Evolutionary conservation across 2,888 invertebrate species (phyloP).

Genomic region (Nemapogon koenigi): DNA sequence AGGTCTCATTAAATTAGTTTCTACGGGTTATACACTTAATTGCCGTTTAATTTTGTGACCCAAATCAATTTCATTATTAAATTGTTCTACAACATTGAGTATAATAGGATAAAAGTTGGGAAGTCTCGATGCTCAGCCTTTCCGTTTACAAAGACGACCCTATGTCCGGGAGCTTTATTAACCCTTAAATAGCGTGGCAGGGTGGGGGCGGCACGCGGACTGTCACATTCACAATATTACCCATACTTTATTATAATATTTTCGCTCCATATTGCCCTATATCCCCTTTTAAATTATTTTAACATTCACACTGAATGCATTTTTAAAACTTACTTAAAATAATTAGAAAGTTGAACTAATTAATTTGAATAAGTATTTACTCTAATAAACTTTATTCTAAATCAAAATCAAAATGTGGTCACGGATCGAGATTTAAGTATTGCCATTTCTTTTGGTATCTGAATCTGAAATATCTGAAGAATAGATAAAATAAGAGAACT

Average conservation of each 20-base stretch:
- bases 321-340: constrained; percentile 13
- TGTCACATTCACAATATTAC: constrained; percentile 59
- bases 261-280: constrained; percentile 46
- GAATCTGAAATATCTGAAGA: too few relatives aligned
- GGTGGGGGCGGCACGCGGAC: constrained; percentile 48
- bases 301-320: constrained; percentile 22
- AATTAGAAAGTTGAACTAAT: constrained; percentile 3
- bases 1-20: too few relatives aligned
- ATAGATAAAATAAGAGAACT: too few relatives aligned
- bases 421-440: too few relatives aligned
- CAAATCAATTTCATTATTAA: constrained; percentile 35
- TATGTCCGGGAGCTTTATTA: constrained; percentile 31
- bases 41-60: too few relatives aligned
- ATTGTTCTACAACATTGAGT: constrained; percentile 36
- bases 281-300: constrained; percentile 26
- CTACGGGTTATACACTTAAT: too few relatives aligned
- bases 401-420: too few relatives aligned
- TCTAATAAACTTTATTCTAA: too few relatives aligned
- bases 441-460: too few relatives aligned
- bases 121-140: constrained; percentile 52
- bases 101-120: constrained; percentile 47
- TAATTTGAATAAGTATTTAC: background rate
- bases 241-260: constrained; percentile 60
- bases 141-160: constrained; percentile 53
- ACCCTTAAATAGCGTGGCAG: constrained; percentile 43